Base-by-base conservation (phyloP, 92 coral and sea anemone genomes). In the Parazoanthus swiftii region DNA sequence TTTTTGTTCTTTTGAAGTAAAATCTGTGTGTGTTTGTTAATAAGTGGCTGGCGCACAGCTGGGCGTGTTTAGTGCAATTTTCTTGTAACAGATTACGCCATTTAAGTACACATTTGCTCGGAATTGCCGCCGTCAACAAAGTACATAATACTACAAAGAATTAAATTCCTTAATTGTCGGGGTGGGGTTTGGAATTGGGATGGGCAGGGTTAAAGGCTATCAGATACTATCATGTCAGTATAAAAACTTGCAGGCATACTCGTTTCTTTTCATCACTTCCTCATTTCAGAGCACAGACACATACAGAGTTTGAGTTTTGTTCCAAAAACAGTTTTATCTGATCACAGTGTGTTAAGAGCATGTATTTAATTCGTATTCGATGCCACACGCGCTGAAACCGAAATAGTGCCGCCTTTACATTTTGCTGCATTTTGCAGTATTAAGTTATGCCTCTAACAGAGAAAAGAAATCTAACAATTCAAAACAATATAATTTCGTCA, bases 221-320 rank as follows among this genome's bases (percentile, higher is more conserved):
- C 15, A 71, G 5, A 29, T 68, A 81, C 65, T 42, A 14, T 38
- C 20, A 15, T 43, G 42, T 68, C 51, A 84, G 20, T 82, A 38
- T 14, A 65, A 65, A 10, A 38, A n/a, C 76, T 59, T 36, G 38
- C 50, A 20, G 43, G 29, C 38, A 38, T 21, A 81, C 86, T 83
- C 86, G 77, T 26, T 48, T 84, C 87, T 48, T 73, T 78, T 84
- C 68, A 84, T 84, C 87, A 84, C 87, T 84, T 84, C 87, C 87
- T 84, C 67, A 33, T 84, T 74, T 80, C 29, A 80, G 77, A 15
- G 42, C 43, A 80, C 70, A 63, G 15, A 63, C 26, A 43, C 71
- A 59, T 58, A 71, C 58, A 58, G 7, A 33, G 15, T 80, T 67
- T 67, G 36, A 70, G 20, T 66, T 56, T 6, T 38, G 58, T 14